Conservation (phyloP, 2,888 invertebrate genomes). For the Loripinus fragilis region DNA sequence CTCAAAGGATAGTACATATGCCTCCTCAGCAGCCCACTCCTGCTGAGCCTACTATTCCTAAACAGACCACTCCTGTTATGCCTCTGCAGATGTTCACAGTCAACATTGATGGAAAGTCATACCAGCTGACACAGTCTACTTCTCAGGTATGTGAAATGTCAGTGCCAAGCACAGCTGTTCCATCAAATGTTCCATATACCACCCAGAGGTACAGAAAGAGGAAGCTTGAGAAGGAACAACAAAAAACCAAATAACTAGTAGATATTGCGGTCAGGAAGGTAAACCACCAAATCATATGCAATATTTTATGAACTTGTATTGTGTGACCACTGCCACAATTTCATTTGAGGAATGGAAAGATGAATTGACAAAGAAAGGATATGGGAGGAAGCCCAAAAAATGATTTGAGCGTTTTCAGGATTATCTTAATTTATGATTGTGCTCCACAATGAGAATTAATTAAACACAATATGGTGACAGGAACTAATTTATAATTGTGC, state of each 20-base stretch:
- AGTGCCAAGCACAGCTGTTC: not conserved
- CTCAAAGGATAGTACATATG: not conserved
- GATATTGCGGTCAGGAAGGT: not conserved
- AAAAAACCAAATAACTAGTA: not conserved
- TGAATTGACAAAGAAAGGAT: not conserved
- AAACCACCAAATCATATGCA: not conserved
- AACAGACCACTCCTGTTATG: not conserved
- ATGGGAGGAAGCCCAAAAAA: constrained; percentile 12
- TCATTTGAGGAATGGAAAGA: constrained; percentile 2
- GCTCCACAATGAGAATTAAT: not conserved
- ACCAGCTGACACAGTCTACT: constrained; percentile 7
- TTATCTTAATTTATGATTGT: not conserved
- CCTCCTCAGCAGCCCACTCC: constrained; percentile 11
- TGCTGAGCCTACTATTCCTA: not conserved
- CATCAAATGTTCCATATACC: constrained; percentile 16
- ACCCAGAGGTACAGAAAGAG: constrained; percentile 10
- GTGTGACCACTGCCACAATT: not conserved
- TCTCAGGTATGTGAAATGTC: not conserved
- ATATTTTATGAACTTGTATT: constrained; percentile 9
- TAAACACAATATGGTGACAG: not conserved
- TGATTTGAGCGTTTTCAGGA: not conserved
- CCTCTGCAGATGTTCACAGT: not conserved
- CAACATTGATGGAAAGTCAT: constrained; percentile 4
- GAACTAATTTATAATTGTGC: not conserved
- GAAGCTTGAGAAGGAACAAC: constrained; percentile 12